Conservation (phyloP, 2,113 vertebrate species). For the Nothobranchius kuhntae region DNA sequence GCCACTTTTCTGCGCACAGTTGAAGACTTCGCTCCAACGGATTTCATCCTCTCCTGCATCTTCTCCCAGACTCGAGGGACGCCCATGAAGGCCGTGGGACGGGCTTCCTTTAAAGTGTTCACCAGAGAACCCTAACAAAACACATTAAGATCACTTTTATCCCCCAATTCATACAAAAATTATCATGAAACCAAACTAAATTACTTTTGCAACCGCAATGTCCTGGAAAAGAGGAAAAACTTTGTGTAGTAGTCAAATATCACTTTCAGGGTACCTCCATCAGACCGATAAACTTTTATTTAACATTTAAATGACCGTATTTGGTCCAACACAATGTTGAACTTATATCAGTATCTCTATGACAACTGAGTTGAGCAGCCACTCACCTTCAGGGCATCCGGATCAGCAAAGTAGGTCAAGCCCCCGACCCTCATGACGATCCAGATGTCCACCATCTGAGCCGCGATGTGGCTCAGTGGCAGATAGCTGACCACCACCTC, state of each 20-base stretch:
- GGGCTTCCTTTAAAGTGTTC: conserved; percentile 86
- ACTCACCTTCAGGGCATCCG: conserved; percentile 90
- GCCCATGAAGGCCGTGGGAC: conserved; percentile 89
- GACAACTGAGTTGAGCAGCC: no score
- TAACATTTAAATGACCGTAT: no score
- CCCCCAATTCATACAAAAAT: no score
- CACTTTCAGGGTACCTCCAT: no score
- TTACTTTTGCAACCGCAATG: no score
- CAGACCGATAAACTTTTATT: no score
- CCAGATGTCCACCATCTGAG: conserved; percentile 95
- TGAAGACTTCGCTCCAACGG: conserved; percentile 79
- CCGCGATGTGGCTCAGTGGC: conserved; percentile 92
- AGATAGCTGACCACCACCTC: conserved; percentile 91
- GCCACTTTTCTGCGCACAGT: conserved; percentile 82
- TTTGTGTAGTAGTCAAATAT: no score
- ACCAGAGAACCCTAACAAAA: conserved; percentile 85
- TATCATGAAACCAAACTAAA: no score
- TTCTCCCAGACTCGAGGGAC: conserved; percentile 97
- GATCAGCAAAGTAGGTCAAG: conserved; percentile 85
- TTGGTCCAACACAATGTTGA: no score
- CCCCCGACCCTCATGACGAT: conserved; percentile 80
- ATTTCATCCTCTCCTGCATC: conserved; percentile 91
- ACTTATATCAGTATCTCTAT: no score
- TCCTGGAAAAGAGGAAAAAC: no score
- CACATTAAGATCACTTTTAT: background rate